These are phyloP conservation scores for Mimumesa dahlbomi DNA, from an alignment of 2,888 invertebrate genomes.

Conservation along the genomic window DNA sequence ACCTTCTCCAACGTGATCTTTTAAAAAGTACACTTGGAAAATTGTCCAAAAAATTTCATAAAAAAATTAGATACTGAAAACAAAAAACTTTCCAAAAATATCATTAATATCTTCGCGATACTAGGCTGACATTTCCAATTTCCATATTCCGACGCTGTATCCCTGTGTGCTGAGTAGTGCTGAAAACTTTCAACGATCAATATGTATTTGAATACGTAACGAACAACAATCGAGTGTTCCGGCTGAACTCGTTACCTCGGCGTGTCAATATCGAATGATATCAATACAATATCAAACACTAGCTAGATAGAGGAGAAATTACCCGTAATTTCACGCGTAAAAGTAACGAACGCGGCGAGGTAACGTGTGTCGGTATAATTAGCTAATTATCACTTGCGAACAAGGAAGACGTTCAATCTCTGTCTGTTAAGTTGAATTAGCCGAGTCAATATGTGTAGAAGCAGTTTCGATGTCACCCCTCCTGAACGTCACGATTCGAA, in stretches of 20 bases:
- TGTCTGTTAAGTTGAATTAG: constrained; percentile 54
- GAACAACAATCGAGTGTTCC: constrained; percentile 21
- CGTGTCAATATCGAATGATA: background rate
- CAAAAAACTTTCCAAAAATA: no score
- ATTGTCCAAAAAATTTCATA: no score
- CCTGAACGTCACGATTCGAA: constrained; percentile 52
- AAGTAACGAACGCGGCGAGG: constrained; percentile 5
- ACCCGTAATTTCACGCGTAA: background rate
- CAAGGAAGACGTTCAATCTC: constrained; percentile 41
- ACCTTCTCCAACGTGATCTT: no score
- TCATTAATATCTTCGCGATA: no score
- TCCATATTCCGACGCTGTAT: constrained; percentile 46
- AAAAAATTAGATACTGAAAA: no score
- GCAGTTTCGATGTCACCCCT: constrained; percentile 60
- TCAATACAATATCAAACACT: no score
- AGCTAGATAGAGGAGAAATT: background rate
- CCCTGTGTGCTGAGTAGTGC: constrained; percentile 59
- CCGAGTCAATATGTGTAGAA: constrained; percentile 60
- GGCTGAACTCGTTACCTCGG: constrained; percentile 17
- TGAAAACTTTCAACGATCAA: constrained; percentile 44
- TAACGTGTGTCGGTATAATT: constrained; percentile 29
- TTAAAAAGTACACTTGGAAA: background rate
- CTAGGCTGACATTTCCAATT: constrained; percentile 42
- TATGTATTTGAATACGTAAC: constrained; percentile 37
- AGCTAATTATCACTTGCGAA: constrained; percentile 34